These are phyloP conservation scores for Hyles lineata DNA, from an alignment of 2,888 invertebrate species.

Conservation along the genomic window DNA sequence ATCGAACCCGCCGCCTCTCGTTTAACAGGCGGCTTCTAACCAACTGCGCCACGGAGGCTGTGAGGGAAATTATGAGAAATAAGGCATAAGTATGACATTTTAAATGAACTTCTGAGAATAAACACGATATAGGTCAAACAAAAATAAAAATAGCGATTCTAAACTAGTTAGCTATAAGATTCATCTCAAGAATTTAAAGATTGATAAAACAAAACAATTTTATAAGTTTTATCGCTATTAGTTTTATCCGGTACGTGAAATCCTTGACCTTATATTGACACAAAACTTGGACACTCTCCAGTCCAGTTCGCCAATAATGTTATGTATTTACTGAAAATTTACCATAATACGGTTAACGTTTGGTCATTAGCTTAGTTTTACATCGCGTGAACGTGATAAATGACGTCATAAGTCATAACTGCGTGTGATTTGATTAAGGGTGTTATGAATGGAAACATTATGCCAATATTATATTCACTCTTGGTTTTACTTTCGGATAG, in stretches of 20 bases:
- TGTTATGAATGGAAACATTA: too few relatives aligned
- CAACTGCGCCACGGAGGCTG: too few relatives aligned
- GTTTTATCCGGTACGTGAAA: neutral
- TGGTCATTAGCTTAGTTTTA: neutral
- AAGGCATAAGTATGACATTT: too few relatives aligned
- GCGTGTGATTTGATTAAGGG: neutral
- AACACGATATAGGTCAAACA: too few relatives aligned
- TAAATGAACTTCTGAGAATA: too few relatives aligned
- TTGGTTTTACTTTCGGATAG: too few relatives aligned
- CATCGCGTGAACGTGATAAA: neutral
- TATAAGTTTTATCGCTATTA: neutral
- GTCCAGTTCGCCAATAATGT: neutral
- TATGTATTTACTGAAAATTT: neutral
- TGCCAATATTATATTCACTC: too few relatives aligned
- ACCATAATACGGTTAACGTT: neutral
- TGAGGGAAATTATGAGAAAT: too few relatives aligned
- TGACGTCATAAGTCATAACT: neutral
- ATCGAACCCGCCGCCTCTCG: too few relatives aligned
- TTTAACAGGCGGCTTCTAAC: too few relatives aligned
- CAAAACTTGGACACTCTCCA: neutral
- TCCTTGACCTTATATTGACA: conserved; percentile 5
- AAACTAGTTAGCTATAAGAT: too few relatives aligned
- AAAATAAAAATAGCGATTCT: too few relatives aligned
- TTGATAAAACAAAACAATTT: neutral
- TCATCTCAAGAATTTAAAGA: neutral